Base-by-base conservation (phyloP, 2,113 vertebrate species). In the Pelecanus crispus region DNA sequence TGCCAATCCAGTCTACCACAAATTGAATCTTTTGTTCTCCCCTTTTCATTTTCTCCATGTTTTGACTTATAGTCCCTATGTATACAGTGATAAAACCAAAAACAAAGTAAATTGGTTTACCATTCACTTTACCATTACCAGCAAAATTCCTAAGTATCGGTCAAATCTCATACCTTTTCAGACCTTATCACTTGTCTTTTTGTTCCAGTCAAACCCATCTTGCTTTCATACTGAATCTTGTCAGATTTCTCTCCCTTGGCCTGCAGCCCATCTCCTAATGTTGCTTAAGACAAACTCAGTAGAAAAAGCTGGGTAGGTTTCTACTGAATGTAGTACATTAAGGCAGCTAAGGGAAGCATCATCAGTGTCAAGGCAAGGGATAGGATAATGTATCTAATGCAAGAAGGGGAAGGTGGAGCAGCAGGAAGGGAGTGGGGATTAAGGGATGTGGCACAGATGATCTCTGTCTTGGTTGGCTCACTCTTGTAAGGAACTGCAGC, bases 321-420 rank as follows among this genome's bases (percentile, higher is more conserved):
- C 29, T 86, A 18, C 45, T 44, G 45, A 31, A 18, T 6, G 7
- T 19, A 28, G 17, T 9, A 12, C 13, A 56, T 9, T 52, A 68
- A 52, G 7, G 34, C 49, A 72, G 31, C 7, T 34, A n/a, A 45
- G 4, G 8, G 26, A 32, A 80, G 11, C 29, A 31, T 61, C 22
- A 18, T 1, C 25, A 63, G 17, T 11, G 32, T 47, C n/a, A 56
- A 61, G 65, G 26, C 15, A 72, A 68, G 40, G 6, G 45, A 38
- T 1, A 42, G 14, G 15, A 28, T 38, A 61, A 56, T 0, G 0
- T 8, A 62, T 4, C 0, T 1, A 50, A 28, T 12, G 7, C 20
- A 82, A 47, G 28, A 77, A 55, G 6, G 9, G 16, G 2, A 40
- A 52, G 4, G 2, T 3, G 7, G 6, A 6, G 1, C 4, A 65